A percentile compares a stretch with the other conserved stretches of the same genome.
Evolutionary conservation across 2,113 vertebrate genomes (phyloP).

Genomic region (Platysternon megacephalum): DNA sequence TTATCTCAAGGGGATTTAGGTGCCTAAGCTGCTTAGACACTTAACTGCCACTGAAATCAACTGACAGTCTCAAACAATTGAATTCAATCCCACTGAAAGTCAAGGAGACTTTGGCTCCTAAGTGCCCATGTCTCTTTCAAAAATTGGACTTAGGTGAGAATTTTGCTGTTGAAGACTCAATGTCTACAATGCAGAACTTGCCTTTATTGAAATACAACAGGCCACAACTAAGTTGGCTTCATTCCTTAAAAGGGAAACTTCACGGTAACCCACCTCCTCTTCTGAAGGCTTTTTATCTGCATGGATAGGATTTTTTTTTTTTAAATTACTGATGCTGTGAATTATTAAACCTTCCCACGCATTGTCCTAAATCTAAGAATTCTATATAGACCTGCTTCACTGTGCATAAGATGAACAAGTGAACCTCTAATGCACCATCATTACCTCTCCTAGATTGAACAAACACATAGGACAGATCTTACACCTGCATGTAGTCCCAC

Average conservation of each 20-base stretch:
- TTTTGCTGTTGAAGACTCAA: not conserved
- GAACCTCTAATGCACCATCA: not conserved
- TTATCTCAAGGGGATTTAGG: not conserved
- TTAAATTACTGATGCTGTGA: not conserved
- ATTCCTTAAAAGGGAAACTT: not conserved
- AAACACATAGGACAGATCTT: not conserved
- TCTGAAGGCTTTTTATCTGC: not conserved
- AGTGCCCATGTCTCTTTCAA: not conserved
- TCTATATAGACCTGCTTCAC: not conserved
- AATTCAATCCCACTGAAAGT: not conserved
- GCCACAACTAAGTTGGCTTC: not conserved
- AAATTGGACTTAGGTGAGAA: not conserved
- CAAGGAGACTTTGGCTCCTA: not conserved
- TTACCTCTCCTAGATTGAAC: not conserved
- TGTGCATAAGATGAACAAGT: not conserved
- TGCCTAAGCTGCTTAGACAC: not conserved
- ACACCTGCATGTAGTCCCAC: not conserved
- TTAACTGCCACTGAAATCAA: not conserved
- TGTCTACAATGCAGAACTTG: not conserved
- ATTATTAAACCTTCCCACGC: not conserved
- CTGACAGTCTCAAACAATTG: not conserved
- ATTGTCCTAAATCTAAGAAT: not conserved
- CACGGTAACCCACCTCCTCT: not conserved
- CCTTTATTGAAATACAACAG: not conserved
- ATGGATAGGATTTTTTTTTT: not conserved